These are phyloP conservation scores for Nansenia antarctica DNA, from an alignment of 2,113 vertebrate genomes.

Conservation along the genomic window DNA sequence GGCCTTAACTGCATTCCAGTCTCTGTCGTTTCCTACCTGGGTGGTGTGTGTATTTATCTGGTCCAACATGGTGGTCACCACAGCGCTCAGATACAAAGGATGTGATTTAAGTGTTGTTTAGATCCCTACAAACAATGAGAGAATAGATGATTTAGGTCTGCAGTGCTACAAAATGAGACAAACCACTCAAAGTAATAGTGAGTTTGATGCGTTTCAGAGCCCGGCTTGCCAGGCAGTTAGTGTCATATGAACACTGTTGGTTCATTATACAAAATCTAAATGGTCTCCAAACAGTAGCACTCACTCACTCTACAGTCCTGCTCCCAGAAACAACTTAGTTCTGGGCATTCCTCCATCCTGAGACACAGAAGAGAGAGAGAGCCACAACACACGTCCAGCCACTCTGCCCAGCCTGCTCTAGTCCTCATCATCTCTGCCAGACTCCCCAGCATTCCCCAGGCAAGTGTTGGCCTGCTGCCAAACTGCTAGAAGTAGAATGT, in stretches of 20 bases:
- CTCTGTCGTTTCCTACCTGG: too few relatives aligned
- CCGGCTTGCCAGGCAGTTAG: slow-evolving; percentile 32
- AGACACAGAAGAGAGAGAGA: background rate
- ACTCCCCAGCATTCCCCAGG: slow-evolving; percentile 41
- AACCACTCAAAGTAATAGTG: slow-evolving; percentile 24
- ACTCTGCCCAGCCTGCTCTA: slow-evolving; percentile 43
- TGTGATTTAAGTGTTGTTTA: background rate
- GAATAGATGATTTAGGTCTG: slow-evolving; percentile 17
- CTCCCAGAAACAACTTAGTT: slow-evolving; percentile 53
- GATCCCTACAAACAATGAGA: background rate
- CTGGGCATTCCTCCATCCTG: slow-evolving; percentile 56
- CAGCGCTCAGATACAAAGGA: too few relatives aligned
- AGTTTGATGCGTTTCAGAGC: slow-evolving; percentile 36
- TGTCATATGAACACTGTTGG: slow-evolving; percentile 41
- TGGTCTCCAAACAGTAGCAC: slow-evolving; percentile 38
- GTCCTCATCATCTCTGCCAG: slow-evolving; percentile 37
- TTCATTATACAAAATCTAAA: slow-evolving; percentile 41
- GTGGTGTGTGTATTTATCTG: too few relatives aligned
- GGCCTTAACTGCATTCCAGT: too few relatives aligned
- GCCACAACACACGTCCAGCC: slow-evolving; percentile 22
- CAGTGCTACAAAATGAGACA: slow-evolving; percentile 14
- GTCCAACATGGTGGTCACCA: too few relatives aligned
- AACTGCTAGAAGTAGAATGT: slow-evolving; percentile 15
- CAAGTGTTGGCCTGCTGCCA: slow-evolving; percentile 35
- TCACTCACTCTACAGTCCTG: slow-evolving; percentile 37